Evolutionary conservation across 2,113 vertebrate species (phyloP), one percentile per base, ranked within the genome.

Genomic region (Polypterus senegalus): DNA sequence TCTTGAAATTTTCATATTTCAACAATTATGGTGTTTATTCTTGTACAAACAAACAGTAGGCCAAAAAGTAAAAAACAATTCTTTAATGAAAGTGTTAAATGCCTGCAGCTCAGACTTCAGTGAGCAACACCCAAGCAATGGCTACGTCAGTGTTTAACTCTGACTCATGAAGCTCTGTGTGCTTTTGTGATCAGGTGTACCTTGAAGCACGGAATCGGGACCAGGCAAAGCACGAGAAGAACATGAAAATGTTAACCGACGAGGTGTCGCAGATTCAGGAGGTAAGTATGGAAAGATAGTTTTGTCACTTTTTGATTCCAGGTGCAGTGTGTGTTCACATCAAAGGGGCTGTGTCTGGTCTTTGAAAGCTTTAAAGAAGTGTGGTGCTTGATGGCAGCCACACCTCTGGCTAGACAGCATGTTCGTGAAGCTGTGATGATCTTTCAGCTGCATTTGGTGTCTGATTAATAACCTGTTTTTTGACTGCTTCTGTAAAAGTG

Each of bases 241-340:
- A 73, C 4, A 63, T 89, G 58, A 83, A 58, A 67, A 92, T 90
- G 77, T 76, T 93, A 66, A 91, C 86, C 3, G 92, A 91, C 4
- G 89, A 95, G 76, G 87, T 83, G 51, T 79, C 87, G 3, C 88
- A 92, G 61, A 89, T 91, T 48, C 91, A 92, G 66, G 88, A 90
- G 89, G 90, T 90, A 66, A 78, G 78, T 46, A n/a, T 44, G 54
- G 49, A 5, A 61, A 6, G 45, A n/a, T 54, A 9, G 48, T 4
- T 45, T 3, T 52, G 27, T 47, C 49, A 55, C n/a, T 61, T 49
- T 63, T 46, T 58, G 49, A 49, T 5, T 51, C 7, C 9, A 4
- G 6, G 59, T 52, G 49, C 48, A 11, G 61, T 57, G 49, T 61
- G 8, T 66, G 4, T 51, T 47, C 45, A 53, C 49, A 9, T n/a